Percentiles rank a stretch among this genome's conserved stretches.
These are phyloP conservation scores for Andrena praecox DNA, from an alignment of 2,888 invertebrate genomes.

Conservation along the genomic window DNA sequence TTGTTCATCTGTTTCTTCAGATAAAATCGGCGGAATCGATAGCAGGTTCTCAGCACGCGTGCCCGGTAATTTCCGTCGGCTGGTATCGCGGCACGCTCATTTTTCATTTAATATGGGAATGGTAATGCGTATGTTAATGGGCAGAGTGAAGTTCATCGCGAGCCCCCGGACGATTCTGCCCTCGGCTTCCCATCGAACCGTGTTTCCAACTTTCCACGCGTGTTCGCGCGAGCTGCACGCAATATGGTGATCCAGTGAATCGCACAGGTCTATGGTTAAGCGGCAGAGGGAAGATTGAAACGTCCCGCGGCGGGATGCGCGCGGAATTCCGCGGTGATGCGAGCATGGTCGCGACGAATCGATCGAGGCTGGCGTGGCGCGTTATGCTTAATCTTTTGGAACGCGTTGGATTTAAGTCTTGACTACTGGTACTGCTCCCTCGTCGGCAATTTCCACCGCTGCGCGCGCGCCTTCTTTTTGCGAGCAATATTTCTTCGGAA, in stretches of 20 bases:
- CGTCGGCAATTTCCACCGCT: constrained; percentile 2
- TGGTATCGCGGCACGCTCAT: neutral
- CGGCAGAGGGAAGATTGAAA: constrained; percentile 50
- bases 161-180: constrained; percentile 9
- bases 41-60: neutral
- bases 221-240: constrained; percentile 29
- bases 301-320: constrained; percentile 47
- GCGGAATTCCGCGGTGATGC: constrained; percentile 45
- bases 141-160: neutral
- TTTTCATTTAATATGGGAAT: constrained; percentile 1
- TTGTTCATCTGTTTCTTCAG: neutral
- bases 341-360: constrained; percentile 59
- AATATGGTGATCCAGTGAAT: constrained; percentile 27
- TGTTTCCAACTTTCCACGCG: neutral
- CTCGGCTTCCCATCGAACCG: neutral
- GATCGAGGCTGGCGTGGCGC: constrained; percentile 36
- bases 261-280: constrained; percentile 54
- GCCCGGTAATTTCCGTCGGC: neutral
- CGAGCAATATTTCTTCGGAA: too few species aligned
- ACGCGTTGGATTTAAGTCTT: constrained; percentile 10
- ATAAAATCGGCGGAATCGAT: neutral
- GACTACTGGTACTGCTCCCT: neutral
- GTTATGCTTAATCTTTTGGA: constrained; percentile 24
- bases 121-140: constrained; percentile 24
- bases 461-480: neutral